Percentiles rank a stretch among this genome's conserved stretches.
Evolutionary conservation across 2,113 vertebrate species (phyloP).

Genomic region (Fregetta grallaria): DNA sequence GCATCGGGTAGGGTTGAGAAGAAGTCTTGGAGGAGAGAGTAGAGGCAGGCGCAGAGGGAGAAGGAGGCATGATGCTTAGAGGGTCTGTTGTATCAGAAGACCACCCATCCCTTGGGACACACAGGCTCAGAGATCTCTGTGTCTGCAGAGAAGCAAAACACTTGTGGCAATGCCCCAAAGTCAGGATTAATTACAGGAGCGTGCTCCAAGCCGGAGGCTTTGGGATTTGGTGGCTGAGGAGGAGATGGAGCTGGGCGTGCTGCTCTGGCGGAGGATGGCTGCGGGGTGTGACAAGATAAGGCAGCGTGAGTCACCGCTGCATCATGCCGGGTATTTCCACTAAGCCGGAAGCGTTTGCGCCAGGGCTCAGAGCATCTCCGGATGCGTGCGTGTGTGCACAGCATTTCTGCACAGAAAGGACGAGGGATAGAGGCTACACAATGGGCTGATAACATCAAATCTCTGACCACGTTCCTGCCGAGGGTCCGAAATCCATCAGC

Average conservation of each 20-base stretch:
- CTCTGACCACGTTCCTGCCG: accelerated
- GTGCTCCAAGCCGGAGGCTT: neutral
- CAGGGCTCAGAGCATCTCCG: neutral
- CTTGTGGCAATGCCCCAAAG: neutral
- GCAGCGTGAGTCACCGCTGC: neutral
- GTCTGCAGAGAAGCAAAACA: neutral
- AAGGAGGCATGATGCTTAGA: neutral
- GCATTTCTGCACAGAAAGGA: neutral
- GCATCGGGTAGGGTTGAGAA: neutral
- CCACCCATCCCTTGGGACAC: neutral
- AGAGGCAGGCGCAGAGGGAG: neutral
- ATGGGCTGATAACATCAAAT: accelerated
- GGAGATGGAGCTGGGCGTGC: neutral
- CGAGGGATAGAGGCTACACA: neutral
- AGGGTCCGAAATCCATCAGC: accelerated
- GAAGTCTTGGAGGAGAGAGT: neutral
- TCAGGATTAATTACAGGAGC: neutral
- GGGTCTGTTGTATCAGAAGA: neutral
- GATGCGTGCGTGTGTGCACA: accelerated
- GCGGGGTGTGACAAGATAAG: neutral
- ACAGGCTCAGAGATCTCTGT: neutral
- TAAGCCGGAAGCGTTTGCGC: neutral
- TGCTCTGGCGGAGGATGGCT: neutral
- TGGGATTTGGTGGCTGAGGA: neutral
- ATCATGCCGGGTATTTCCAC: neutral